Conservation (phyloP, 2,888 invertebrate species). For the Thymelicus lineola region DNA sequence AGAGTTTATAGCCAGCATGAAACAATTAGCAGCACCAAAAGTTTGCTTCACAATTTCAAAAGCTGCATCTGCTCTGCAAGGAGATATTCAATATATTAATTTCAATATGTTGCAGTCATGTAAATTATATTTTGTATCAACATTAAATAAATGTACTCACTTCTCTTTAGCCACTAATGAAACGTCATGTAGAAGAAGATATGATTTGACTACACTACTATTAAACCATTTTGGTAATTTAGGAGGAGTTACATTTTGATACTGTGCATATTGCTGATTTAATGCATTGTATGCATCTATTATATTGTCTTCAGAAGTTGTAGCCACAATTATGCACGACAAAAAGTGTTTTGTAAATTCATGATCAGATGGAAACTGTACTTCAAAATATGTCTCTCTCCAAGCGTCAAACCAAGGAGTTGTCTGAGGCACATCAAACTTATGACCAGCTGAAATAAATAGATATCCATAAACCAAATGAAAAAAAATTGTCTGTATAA, state of each 20-base stretch:
- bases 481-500: too few species aligned
- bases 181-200: constrained; percentile 95
- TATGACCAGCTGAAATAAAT: constrained; percentile 77
- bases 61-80: constrained; percentile 90
- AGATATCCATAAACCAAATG: neutral
- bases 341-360: constrained; percentile 97
- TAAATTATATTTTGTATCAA: neutral
- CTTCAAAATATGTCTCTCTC: constrained; percentile 95
- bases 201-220: constrained; percentile 93
- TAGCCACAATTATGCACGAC: constrained; percentile 91
- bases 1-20: constrained; percentile 96
- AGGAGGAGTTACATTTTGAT: constrained; percentile 90
- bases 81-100: neutral
- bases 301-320: constrained; percentile 90
- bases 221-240: constrained; percentile 94
- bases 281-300: constrained; percentile 92
- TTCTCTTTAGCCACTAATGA: constrained; percentile 89
- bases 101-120: constrained; percentile 1
- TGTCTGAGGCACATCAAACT: constrained; percentile 89
- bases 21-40: constrained; percentile 95
- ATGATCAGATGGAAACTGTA: constrained; percentile 96
- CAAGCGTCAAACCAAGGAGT: constrained; percentile 98
- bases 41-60: constrained; percentile 94
- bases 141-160: constrained; percentile 79
- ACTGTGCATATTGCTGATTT: constrained; percentile 91